Evolutionary conservation across 2,113 vertebrate genomes (phyloP).

Genomic region (Lamprologus speciosus): DNA sequence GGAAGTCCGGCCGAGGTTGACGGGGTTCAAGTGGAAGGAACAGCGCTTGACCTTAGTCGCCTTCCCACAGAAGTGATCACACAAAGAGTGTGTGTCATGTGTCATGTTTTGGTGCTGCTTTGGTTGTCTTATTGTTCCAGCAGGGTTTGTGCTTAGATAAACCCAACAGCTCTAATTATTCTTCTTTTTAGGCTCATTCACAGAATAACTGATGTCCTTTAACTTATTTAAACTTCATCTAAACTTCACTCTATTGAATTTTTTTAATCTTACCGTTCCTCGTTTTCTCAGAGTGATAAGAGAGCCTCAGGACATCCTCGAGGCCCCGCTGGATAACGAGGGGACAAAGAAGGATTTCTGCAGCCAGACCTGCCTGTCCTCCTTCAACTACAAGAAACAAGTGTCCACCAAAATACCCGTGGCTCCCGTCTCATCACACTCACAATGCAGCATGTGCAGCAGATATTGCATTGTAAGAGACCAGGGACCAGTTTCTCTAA

Average conservation of each 20-base stretch:
- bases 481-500: accelerated
- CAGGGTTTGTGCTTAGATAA: neutral
- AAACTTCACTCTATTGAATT: accelerated
- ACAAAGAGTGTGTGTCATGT: accelerated
- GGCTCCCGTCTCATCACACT: neutral
- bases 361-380: slow-evolving; percentile 81
- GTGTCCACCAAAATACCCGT: slow-evolving; percentile 46
- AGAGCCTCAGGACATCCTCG: slow-evolving; percentile 78
- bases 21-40: neutral
- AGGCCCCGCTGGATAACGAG: slow-evolving; percentile 75
- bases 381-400: slow-evolving; percentile 80
- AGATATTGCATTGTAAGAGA: slow-evolving; percentile 80
- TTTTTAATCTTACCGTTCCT: neutral
- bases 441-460: slow-evolving; percentile 88
- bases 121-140: neutral
- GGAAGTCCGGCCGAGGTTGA: accelerated
- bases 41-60: accelerated
- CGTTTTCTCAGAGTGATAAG: slow-evolving; percentile 72
- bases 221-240: accelerated
- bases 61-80: accelerated
- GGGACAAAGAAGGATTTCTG: slow-evolving; percentile 83
- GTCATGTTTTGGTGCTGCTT: accelerated
- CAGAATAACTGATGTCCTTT: neutral
- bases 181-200: neutral
- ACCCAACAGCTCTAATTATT: neutral